Evolutionary conservation across 2,888 invertebrate genomes (phyloP), one percentile per base, ranked within the genome.

Genomic region (Noctua janthina): DNA sequence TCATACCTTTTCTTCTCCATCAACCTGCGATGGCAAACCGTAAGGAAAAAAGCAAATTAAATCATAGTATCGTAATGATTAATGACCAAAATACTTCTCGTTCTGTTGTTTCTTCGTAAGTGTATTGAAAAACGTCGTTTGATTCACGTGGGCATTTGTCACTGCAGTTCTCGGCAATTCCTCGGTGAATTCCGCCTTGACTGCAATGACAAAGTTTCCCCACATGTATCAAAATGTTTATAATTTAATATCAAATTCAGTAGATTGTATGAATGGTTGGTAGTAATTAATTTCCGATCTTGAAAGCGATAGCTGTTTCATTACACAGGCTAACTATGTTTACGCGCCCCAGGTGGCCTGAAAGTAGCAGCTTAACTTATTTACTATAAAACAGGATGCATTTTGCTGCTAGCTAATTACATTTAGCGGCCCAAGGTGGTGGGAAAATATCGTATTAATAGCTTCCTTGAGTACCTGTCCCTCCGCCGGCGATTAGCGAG

Each of bases 321-420:
- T 82, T 71, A 73, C 46, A n/a, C 5, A 29, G 59, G 67, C 76
- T 85, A 85, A 85, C 78, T 74, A 43, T 72, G 74, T 86, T 74
- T n/a, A 43, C 66, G 46, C 35, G 74, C 74, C 29, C 39, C 43
- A 72, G 54, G 43, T 56, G 70, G 62, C 86, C 66, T 81, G 86
- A 29, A 69, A 78, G 39, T 56, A 67, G 78, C 20, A 49, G 76
- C 74, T 71, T 39, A 86, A 76, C 70, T 76, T 76, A 71, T 78
- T 85, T 68, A 13, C 74, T 51, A 23, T 72, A 62, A 51, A 72
- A 56, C 43, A 56, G 72, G 15, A 35, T 79, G 68, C 74, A 59
- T 64, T 77, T 66, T n/a, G 49, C 62, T 49, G 17, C 46, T 54
- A 68, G 46, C 69, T 83, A 77, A 85, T 86, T 67, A 76, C 6